phyloP scores from a whole-genome alignment of 2,797 vertebrate species.

The Melanogrammus aeglefinus region DNA sequence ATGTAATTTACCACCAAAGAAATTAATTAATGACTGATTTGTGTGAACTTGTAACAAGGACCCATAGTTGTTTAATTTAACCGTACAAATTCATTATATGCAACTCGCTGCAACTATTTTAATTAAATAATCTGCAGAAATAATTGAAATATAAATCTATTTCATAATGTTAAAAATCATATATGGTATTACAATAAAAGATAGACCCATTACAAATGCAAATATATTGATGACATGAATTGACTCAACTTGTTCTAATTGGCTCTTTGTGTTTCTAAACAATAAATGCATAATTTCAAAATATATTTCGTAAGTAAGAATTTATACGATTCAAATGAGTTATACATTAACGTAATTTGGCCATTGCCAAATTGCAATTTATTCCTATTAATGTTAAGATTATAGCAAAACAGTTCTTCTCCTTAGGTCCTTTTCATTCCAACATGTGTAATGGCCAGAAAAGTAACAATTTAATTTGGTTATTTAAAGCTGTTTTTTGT shows the following conservation, averaged over 20 bases:
- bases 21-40: not conserved
- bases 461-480: not conserved
- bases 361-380: not conserved
- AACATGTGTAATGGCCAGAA: not conserved
- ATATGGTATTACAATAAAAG: not conserved
- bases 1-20: not conserved
- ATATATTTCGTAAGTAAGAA: not conserved
- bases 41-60: not conserved
- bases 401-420: not conserved
- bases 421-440: slow-evolving; percentile 2
- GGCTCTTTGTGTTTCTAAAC: not conserved
- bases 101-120: not conserved
- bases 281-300: not conserved
- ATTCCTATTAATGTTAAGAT: not conserved
- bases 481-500: not conserved
- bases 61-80: not conserved
- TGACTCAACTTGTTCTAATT: not conserved
- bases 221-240: not conserved
- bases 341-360: slow-evolving; percentile 22
- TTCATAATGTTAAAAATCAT: not conserved
- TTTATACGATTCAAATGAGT: not conserved
- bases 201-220: not conserved
- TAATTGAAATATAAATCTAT: not conserved
- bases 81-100: not conserved
- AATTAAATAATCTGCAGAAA: not conserved